phyloP scores from a whole-genome alignment of 2,113 vertebrate genomes.

The Xenus cinereus region DNA sequence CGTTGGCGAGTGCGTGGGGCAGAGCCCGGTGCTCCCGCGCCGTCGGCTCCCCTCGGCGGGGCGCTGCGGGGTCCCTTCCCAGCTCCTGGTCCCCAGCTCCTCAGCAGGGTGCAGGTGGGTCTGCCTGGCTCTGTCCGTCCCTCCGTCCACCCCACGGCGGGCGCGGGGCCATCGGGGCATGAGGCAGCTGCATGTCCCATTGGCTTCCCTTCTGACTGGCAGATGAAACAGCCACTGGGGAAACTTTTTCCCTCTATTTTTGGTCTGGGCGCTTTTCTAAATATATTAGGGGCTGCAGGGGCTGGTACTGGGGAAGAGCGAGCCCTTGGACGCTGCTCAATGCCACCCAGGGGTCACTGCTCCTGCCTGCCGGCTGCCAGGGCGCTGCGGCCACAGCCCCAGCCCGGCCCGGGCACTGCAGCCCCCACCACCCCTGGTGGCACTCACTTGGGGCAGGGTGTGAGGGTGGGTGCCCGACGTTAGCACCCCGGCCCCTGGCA shows the following conservation, averaged over 20 bases:
- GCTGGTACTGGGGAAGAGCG: neutral
- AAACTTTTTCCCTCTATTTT: constrained; percentile 56
- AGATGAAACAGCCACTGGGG: constrained; percentile 9
- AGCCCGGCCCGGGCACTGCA: neutral
- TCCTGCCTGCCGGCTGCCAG: neutral
- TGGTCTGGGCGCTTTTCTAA: constrained; percentile 57
- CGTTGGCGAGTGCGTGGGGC: rapidly evolving
- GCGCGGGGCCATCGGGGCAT: neutral
- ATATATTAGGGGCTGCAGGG: constrained; percentile 63
- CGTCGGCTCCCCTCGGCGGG: rapidly evolving
- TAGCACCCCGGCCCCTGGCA: neutral
- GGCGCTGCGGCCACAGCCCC: neutral
- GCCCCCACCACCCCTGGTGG: neutral
- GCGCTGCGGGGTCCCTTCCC: neutral
- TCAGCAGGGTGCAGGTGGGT: neutral
- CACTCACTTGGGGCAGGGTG: neutral
- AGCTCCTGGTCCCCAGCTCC: neutral
- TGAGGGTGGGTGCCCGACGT: neutral
- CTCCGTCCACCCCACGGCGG: rapidly evolving
- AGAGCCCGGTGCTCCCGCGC: neutral
- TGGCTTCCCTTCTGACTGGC: constrained; percentile 43
- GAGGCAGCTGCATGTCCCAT: neutral
- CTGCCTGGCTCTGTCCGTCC: neutral
- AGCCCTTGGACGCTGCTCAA: constrained; percentile 34
- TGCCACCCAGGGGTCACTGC: constrained; percentile 30